Percentiles rank a stretch among this genome's conserved stretches.
phyloP scores from a whole-genome alignment of 2,888 invertebrate species.

The Pollenia amentaria region DNA sequence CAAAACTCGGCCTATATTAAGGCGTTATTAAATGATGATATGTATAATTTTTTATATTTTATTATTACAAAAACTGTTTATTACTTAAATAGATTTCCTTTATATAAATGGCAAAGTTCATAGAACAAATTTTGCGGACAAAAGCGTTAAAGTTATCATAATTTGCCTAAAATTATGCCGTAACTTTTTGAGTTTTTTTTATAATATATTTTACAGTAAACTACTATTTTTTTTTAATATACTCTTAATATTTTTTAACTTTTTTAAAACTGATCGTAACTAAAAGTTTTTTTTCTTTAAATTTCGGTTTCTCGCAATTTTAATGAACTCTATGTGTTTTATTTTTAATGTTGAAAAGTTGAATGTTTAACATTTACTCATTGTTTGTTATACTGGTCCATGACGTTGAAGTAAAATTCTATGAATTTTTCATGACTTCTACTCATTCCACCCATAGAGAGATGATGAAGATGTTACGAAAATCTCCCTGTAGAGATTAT shows the following conservation, averaged over 20 bases:
- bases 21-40: slow-evolving; percentile 66
- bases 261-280: not conserved
- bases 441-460: slow-evolving; percentile 45
- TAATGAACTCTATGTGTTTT: not conserved
- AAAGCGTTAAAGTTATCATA: not conserved
- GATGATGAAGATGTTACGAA: slow-evolving; percentile 53
- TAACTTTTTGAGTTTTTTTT: slow-evolving; percentile 13
- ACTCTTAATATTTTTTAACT: not conserved
- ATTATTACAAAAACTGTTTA: not conserved
- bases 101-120: slow-evolving; percentile 47
- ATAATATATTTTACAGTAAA: not conserved
- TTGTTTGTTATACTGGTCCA: slow-evolving; percentile 79
- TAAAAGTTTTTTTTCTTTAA: slow-evolving; percentile 8
- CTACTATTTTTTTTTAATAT: not conserved
- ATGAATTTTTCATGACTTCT: slow-evolving; percentile 82
- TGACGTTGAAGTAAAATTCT: slow-evolving; percentile 77
- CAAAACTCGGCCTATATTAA: slow-evolving; percentile 38
- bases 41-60: slow-evolving; percentile 35
- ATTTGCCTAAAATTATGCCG: slow-evolving; percentile 35
- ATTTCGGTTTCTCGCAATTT: slow-evolving; percentile 23
- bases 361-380: slow-evolving; percentile 81
- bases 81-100: not conserved
- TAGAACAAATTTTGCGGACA: slow-evolving; percentile 10
- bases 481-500: slow-evolving; percentile 77
- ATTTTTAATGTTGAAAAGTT: slow-evolving; percentile 45